Percentiles rank a stretch among this genome's conserved stretches.
Evolutionary conservation across 2,113 vertebrate species (phyloP).

Genomic region (Pipra filicauda): DNA sequence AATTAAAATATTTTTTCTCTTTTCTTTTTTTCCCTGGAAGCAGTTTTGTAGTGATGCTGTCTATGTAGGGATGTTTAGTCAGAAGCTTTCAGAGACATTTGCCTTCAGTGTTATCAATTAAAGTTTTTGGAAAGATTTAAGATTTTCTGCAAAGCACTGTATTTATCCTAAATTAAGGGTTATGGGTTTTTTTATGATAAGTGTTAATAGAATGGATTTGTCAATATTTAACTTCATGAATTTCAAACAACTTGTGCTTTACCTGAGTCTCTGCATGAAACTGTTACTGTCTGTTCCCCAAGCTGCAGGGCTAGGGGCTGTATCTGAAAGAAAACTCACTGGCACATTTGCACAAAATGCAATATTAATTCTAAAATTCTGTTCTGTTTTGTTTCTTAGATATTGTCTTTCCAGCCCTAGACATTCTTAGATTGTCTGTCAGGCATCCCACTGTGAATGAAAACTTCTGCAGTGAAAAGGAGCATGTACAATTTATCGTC

Average conservation of each 20-base stretch:
- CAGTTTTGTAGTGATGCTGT: background rate
- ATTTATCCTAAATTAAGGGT: background rate
- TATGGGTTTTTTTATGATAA: background rate
- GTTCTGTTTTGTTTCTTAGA: slow-evolving; percentile 75
- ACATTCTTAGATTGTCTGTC: slow-evolving; percentile 92
- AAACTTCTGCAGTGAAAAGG: slow-evolving; percentile 88
- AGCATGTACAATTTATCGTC: slow-evolving; percentile 85
- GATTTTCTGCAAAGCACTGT: background rate
- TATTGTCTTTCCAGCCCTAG: slow-evolving; percentile 95
- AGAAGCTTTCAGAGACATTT: background rate
- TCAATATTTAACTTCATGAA: background rate
- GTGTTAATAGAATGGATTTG: background rate
- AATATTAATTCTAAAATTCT: slow-evolving; percentile 1
- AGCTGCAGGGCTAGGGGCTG: background rate
- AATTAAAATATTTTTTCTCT: background rate
- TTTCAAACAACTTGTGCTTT: background rate
- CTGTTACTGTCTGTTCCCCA: background rate
- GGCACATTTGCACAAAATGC: background rate
- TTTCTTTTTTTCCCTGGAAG: background rate
- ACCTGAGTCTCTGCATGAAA: background rate
- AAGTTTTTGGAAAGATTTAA: background rate
- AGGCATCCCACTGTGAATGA: slow-evolving; percentile 91
- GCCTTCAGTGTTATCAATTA: background rate
- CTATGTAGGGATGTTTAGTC: background rate
- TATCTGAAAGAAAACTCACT: background rate